phyloP scores from a whole-genome alignment of 2,888 invertebrate species.

The Pachymerium ferrugineum region DNA sequence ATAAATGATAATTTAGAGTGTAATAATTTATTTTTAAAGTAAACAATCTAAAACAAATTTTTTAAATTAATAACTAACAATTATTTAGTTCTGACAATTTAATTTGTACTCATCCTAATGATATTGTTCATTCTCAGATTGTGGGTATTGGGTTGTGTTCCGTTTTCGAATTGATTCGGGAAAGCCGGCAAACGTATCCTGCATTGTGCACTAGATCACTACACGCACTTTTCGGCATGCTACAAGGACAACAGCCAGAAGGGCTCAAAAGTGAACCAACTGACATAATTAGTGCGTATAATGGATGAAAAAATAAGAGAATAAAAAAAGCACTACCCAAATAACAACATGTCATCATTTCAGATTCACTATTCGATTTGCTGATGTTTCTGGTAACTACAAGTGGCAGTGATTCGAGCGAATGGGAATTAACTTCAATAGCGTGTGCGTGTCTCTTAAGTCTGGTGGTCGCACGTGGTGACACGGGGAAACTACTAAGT shows the following conservation, averaged over 20 bases:
- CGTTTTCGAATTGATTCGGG: slow-evolving; percentile 84
- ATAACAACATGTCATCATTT: slow-evolving; percentile 44
- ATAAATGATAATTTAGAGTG: too few relatives aligned
- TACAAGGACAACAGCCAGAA: slow-evolving; percentile 85
- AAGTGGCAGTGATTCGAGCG: slow-evolving; percentile 51
- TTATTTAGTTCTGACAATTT: background rate
- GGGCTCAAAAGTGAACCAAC: slow-evolving; percentile 73
- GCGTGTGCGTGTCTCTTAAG: slow-evolving; percentile 89
- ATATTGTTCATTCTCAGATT: slow-evolving; percentile 39
- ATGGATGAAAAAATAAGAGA: too few relatives aligned
- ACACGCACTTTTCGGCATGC: slow-evolving; percentile 77
- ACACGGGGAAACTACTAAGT: slow-evolving; percentile 80
- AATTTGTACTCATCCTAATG: background rate
- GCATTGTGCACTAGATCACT: slow-evolving; percentile 81
- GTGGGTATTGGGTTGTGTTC: slow-evolving; percentile 56
- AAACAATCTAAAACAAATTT: too few relatives aligned
- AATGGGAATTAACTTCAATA: slow-evolving; percentile 68
- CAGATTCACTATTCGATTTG: slow-evolving; percentile 75
- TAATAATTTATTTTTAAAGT: too few relatives aligned
- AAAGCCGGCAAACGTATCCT: slow-evolving; percentile 76
- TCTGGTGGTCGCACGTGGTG: slow-evolving; percentile 85
- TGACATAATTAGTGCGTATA: slow-evolving; percentile 66
- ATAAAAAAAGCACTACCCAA: background rate
- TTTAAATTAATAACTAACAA: too few relatives aligned
- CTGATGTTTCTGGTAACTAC: slow-evolving; percentile 75